These are phyloP conservation scores for Sitobion miscanthi DNA, from an alignment of 1,140 invertebrate genomes.

Conservation along the genomic window DNA sequence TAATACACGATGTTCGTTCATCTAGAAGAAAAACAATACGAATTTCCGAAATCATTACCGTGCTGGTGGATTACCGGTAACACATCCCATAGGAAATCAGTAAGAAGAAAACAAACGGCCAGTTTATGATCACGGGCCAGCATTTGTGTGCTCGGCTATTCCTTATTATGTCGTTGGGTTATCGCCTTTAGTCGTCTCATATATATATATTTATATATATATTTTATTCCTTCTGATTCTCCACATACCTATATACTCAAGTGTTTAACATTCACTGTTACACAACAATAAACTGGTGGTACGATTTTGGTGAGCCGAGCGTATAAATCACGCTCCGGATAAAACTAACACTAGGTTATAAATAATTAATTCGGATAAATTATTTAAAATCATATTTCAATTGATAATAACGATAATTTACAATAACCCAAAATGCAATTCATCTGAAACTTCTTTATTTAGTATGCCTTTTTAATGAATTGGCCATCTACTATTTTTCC, in stretches of 20 bases:
- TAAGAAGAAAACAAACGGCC: slow-evolving; percentile 45
- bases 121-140: neutral
- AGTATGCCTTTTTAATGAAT: neutral
- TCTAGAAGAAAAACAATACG: slow-evolving; percentile 5
- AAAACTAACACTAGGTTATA: neutral
- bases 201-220: neutral
- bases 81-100: slow-evolving; percentile 48
- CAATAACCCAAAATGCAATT: neutral
- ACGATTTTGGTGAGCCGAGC: neutral
- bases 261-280: slow-evolving; percentile 34
- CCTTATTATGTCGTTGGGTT: slow-evolving; percentile 26
- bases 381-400: neutral
- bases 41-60: slow-evolving; percentile 28
- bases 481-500: neutral
- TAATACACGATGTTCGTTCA: neutral
- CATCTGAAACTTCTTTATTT: neutral
- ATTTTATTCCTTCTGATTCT: neutral
- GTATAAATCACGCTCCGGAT: neutral
- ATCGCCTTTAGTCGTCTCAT: neutral
- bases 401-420: neutral
- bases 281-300: neutral
- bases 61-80: slow-evolving; percentile 24
- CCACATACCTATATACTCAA: neutral
- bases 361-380: slow-evolving; percentile 15
- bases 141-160: neutral